Evolutionary conservation across 2,888 invertebrate genomes (phyloP).

Genomic region (Nomada ferruginata): DNA sequence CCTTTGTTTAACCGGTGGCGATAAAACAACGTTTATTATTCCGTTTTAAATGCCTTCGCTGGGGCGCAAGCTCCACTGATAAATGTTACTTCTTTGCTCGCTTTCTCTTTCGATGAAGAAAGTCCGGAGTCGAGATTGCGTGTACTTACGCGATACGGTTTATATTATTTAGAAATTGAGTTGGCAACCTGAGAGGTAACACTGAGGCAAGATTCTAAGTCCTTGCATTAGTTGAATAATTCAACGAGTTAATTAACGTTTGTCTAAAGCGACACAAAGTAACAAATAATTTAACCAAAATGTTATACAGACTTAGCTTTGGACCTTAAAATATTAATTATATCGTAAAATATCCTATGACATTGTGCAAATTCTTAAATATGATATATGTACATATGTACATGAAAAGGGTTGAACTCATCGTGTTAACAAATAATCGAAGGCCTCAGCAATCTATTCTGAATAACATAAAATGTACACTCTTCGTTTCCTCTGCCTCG

Average conservation of each 20-base stretch:
- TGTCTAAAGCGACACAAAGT: too few relatives aligned
- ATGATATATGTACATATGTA: too few relatives aligned
- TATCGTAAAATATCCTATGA: too few relatives aligned
- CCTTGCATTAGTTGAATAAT: slow-evolving; percentile 20
- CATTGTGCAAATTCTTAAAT: background rate
- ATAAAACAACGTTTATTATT: slow-evolving; percentile 44
- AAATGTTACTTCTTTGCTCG: background rate
- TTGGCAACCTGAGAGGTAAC: slow-evolving; percentile 29
- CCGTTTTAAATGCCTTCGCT: slow-evolving; percentile 22
- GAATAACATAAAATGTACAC: background rate
- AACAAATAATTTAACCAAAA: too few relatives aligned
- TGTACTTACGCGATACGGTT: slow-evolving; percentile 50
- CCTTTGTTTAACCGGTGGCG: slow-evolving; percentile 31
- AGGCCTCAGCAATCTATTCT: background rate
- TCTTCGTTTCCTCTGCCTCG: too few relatives aligned
- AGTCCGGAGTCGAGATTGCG: background rate
- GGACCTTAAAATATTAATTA: too few relatives aligned
- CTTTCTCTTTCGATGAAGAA: too few relatives aligned
- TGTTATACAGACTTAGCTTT: too few relatives aligned
- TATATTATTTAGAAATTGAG: slow-evolving; percentile 59
- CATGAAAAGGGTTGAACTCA: background rate
- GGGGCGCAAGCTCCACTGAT: background rate
- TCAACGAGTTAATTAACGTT: slow-evolving; percentile 17
- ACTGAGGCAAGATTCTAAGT: slow-evolving; percentile 16
- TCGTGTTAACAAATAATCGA: background rate